Percentiles rank a stretch among this genome's conserved stretches.
Evolutionary conservation across 2,888 invertebrate genomes (phyloP).

Genomic region (Drosophila mimetica): DNA sequence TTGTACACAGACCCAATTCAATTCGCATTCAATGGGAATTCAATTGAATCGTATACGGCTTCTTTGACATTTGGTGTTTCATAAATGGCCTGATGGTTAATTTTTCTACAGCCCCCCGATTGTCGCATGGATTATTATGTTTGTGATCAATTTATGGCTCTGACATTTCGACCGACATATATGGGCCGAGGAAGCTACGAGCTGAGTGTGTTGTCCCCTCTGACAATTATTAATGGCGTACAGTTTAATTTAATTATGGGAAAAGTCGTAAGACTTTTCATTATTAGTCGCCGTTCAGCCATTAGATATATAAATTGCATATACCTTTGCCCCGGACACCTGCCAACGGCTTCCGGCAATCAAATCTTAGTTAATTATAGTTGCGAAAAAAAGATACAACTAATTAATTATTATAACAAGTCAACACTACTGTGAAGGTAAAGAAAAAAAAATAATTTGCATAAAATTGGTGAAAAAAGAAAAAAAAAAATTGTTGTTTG

Average conservation of each 20-base stretch:
- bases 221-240: constrained; percentile 74
- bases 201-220: constrained; percentile 36
- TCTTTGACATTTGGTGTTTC: constrained; percentile 68
- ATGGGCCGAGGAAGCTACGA: constrained; percentile 55
- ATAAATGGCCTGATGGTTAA: constrained; percentile 76
- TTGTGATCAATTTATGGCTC: constrained; percentile 60
- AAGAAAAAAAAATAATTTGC: constrained; percentile 54
- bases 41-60: constrained; percentile 74
- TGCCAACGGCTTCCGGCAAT: constrained; percentile 67
- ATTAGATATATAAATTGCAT: constrained; percentile 19
- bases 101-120: constrained; percentile 63
- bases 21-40: constrained; percentile 77
- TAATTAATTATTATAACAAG: constrained; percentile 56
- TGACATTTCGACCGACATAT: constrained; percentile 74
- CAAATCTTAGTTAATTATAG: constrained; percentile 61
- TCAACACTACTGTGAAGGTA: constrained; percentile 58
- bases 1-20: constrained; percentile 60
- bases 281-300: constrained; percentile 31
- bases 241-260: constrained; percentile 76
- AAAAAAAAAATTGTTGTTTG: constrained; percentile 13
- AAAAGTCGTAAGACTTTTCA: constrained; percentile 52
- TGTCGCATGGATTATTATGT: constrained; percentile 76
- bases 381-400: constrained; percentile 41
- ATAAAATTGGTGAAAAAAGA: constrained; percentile 40
- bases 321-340: constrained; percentile 32